Base-by-base conservation (phyloP, 1,140 invertebrate species). In the Drosophila bocki region DNA sequence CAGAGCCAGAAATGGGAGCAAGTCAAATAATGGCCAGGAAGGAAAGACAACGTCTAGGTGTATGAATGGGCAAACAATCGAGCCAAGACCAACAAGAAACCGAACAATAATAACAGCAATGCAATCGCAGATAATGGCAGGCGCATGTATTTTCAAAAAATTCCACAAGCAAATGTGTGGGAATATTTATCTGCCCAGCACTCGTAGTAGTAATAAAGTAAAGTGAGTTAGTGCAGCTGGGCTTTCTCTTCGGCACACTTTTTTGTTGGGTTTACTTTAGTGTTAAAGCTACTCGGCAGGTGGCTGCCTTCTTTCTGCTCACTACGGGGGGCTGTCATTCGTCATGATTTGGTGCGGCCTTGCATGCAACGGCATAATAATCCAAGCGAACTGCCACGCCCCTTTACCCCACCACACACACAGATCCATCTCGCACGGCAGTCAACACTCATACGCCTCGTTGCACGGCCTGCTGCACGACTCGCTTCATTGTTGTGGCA, bases 391-490 rank as follows among this genome's bases (percentile, higher is more conserved):
- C 57, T 54, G 59, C 58, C 51, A 42, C 35, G 7, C 42, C 19
- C 37, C 29, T 17, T 37, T 41, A 15, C 13, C 29, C 32, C 33
- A 12, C 19, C 9, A 19, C 17, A 12, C 17, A 9, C 19, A 47
- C 19, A 50, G 33, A 59, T 75, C 22, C 44, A 44, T 42, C 35
- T 82, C 33, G 72, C 44, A 63, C 45, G 72, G 72, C 81, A 84
- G 77, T 88, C 78, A 90, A 81, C 84, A 90, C 84, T 88, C 84
- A 88, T 81, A 78, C 81, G 84, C 51, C 78, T 88, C 78, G 84
- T 85, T 88, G 85, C 78, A 85, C 85, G 78, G 78, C 15, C 83
- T 71, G 80, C 84, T 78, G 84, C 83, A 88, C 84, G 85, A 85
- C 59, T 88, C 67, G 81, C 54, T 70, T 72, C 77, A 88, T 87